phyloP scores from a whole-genome alignment of 2,113 vertebrate genomes.

The Spilogale gracilis region DNA sequence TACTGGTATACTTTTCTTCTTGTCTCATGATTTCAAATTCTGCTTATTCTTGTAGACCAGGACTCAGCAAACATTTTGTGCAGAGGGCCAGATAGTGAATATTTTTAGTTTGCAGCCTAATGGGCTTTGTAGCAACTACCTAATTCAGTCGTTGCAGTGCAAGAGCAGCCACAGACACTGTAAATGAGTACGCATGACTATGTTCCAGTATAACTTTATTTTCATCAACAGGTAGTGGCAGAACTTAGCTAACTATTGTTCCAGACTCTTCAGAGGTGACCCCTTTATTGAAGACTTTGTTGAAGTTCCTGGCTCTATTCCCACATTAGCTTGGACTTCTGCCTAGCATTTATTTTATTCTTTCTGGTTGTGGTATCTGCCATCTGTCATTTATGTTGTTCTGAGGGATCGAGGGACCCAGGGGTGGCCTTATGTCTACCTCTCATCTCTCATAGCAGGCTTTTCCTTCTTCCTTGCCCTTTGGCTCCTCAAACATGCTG shows the following conservation, averaged over 20 bases:
- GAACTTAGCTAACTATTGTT: background rate
- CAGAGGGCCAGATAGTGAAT: background rate
- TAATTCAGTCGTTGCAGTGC: fast-evolving
- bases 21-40: background rate
- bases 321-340: background rate
- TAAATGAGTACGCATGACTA: background rate
- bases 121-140: background rate
- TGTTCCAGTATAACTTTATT: background rate
- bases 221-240: background rate
- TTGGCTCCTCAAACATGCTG: background rate
- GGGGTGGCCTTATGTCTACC: too few relatives aligned
- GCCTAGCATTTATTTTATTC: background rate
- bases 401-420: background rate
- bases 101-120: background rate
- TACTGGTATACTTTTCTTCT: background rate
- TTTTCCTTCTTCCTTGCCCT: background rate
- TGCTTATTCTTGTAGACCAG: background rate
- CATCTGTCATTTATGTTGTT: background rate
- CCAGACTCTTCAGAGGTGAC: background rate
- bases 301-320: background rate
- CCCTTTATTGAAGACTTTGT: background rate
- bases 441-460: background rate
- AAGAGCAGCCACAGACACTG: background rate
- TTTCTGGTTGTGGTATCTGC: background rate
- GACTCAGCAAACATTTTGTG: background rate